A percentile compares a stretch with the other conserved stretches of the same genome.
Evolutionary conservation across 2,888 invertebrate genomes (phyloP).

Genomic region (Liodrosophila aerea): DNA sequence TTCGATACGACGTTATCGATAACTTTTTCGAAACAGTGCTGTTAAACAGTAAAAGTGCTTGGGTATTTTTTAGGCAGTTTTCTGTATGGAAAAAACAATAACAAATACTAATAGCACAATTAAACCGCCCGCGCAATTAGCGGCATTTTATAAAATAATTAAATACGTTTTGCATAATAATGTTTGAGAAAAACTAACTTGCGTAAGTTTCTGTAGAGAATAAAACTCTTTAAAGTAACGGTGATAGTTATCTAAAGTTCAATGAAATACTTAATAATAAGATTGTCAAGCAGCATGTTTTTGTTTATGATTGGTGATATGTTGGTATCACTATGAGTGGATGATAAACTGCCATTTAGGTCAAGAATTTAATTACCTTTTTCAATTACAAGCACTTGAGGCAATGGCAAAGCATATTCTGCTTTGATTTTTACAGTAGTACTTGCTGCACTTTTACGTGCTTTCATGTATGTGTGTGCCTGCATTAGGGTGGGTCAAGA

Average conservation of each 20-base stretch:
- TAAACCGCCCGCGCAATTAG: conserved; percentile 35
- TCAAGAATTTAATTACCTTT: conserved; percentile 52
- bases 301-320: neutral
- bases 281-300: too few relatives aligned
- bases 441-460: conserved; percentile 6
- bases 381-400: conserved; percentile 17
- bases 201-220: neutral
- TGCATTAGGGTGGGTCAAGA: conserved; percentile 1
- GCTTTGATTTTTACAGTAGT: too few relatives aligned
- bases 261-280: neutral
- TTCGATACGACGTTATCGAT: neutral
- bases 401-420: conserved; percentile 3
- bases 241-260: too few relatives aligned
- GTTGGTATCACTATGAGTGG: conserved; percentile 31
- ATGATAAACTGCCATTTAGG: conserved; percentile 54
- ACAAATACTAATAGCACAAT: conserved; percentile 16
- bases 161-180: too few relatives aligned
- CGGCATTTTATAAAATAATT: neutral
- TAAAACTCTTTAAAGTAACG: neutral
- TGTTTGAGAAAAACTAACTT: too few relatives aligned
- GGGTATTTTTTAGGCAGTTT: too few relatives aligned
- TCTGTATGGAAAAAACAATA: conserved; percentile 14
- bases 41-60: too few relatives aligned
- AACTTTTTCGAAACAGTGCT: too few relatives aligned
- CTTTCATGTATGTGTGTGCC: too few relatives aligned